Conservation (phyloP, 2,797 vertebrate genomes). For the Clarias laeviceps region DNA sequence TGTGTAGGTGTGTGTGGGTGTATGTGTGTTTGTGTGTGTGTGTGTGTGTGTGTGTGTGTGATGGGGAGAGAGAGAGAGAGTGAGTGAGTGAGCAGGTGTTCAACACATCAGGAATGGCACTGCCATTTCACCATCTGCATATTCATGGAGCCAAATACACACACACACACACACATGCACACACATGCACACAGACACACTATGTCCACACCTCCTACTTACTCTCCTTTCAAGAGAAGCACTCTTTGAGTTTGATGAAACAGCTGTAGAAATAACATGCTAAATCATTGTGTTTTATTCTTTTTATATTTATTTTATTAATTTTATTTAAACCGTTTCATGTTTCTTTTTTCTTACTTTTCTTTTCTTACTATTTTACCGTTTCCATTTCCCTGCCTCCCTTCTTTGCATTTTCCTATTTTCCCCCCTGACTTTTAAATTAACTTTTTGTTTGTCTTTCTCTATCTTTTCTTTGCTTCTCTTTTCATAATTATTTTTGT, state of each 20-base stretch:
- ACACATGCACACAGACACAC: background rate
- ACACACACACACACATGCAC: background rate
- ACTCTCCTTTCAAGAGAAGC: background rate
- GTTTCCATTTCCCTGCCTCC: too few relatives aligned
- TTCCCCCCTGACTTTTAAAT: too few relatives aligned
- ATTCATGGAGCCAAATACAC: background rate
- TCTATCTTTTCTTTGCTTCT: background rate
- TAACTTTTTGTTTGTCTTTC: background rate
- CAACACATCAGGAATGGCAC: conserved; percentile 9
- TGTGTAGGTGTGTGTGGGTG: background rate
- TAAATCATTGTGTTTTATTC: background rate
- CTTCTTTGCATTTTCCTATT: too few relatives aligned
- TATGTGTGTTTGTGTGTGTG: background rate
- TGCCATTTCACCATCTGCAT: conserved; percentile 11
- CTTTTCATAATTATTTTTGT: background rate
- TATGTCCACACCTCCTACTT: background rate
- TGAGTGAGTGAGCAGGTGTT: background rate
- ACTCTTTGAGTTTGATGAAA: background rate
- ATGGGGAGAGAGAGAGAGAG: too few relatives aligned
- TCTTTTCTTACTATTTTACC: background rate
- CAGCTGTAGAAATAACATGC: background rate
- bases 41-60: background rate
- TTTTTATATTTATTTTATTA: background rate
- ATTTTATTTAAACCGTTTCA: background rate
- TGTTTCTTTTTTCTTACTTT: background rate